Evolutionary conservation across 2,797 vertebrate genomes (phyloP), one percentile per base, ranked within the genome.

Genomic region (Acridotheres tristis): DNA sequence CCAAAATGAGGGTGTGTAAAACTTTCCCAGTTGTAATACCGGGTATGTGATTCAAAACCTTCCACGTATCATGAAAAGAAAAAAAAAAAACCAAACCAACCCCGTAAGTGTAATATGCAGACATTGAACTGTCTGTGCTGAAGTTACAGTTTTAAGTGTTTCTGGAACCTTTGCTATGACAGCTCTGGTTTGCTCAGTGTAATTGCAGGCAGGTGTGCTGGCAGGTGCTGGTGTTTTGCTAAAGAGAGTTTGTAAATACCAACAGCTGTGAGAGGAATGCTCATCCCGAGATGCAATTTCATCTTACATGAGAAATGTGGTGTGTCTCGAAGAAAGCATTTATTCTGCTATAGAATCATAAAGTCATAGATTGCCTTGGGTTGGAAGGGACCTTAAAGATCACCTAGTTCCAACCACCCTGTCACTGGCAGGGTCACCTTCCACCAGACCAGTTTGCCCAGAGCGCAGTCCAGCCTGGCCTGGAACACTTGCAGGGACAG

Each of bases 81-180:
- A 34, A 20, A 43, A 43, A 43, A 48, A 38, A 38, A 38, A 38
- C 38, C 38, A 38, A 38, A 38, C 38, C 25, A 50, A 50, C 5
- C 8, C 3, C 0, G 0, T 11, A 51, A 29, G 10, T 6, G 5
- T 30, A 38, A 11, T 1, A 3, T 74, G 15, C 15, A 58, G 53
- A 7, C 4, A 4, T 5, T 43, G 53, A 42, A 25, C 34, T 20
- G 18, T 18, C 43, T 51, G 10, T 48, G 5, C 53, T 73, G 68
- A 32, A 75, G 19, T 14, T 48, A 7, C 3, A 3, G 34, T 34
- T 84, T 66, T 11, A 10, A 30, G 32, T 26, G 45, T 43, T 72
- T 21, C 25, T 55, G 36, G 76, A 10, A 23, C 11, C 42, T 84
- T 21, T 40, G 34, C 43, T 65, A 16, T 14, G 34, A 2, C 5